phyloP scores from a whole-genome alignment of 2,113 vertebrate species.

The Engraulis encrasicolus region DNA sequence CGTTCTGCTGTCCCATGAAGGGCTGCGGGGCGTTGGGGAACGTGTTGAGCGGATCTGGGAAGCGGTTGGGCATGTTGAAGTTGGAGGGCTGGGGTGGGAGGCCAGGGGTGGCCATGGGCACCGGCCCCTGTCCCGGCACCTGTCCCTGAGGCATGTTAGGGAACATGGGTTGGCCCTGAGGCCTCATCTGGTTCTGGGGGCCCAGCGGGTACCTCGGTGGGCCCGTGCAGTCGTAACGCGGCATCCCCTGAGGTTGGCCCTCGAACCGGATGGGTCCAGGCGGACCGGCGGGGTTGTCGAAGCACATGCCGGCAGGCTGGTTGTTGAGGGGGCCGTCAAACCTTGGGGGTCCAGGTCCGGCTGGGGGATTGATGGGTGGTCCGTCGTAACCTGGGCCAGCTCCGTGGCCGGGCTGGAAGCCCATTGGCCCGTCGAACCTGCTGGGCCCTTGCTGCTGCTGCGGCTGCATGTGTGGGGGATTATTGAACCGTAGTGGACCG shows the following conservation, averaged over 20 bases:
- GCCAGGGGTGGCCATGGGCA: constrained; percentile 67
- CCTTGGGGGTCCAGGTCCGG: constrained; percentile 61
- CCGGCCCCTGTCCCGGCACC: constrained; percentile 71
- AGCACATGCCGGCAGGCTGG: constrained; percentile 78
- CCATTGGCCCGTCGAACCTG: constrained; percentile 78
- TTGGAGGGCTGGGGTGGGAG: constrained; percentile 76
- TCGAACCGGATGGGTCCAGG: constrained; percentile 84
- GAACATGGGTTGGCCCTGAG: constrained; percentile 75
- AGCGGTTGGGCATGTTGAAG: constrained; percentile 76
- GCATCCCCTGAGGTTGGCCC: constrained; percentile 71
- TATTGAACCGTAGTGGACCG: constrained; percentile 79
- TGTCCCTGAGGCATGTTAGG: constrained; percentile 83
- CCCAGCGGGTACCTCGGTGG: constrained; percentile 71
- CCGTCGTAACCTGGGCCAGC: constrained; percentile 73
- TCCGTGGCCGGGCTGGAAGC: constrained; percentile 58
- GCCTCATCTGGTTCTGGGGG: constrained; percentile 74
- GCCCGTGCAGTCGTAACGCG: constrained; percentile 77
- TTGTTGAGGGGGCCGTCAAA: constrained; percentile 82
- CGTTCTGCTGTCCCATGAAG: constrained; percentile 78
- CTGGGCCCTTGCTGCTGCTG: constrained; percentile 47
- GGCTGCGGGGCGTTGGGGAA: constrained; percentile 78
- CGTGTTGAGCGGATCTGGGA: constrained; percentile 81
- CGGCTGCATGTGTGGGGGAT: constrained; percentile 55
- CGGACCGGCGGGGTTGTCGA: constrained; percentile 82
- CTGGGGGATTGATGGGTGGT: constrained; percentile 72